These are phyloP conservation scores for Malurus splendens DNA, from an alignment of 2,797 vertebrate genomes.

Conservation along the genomic window DNA sequence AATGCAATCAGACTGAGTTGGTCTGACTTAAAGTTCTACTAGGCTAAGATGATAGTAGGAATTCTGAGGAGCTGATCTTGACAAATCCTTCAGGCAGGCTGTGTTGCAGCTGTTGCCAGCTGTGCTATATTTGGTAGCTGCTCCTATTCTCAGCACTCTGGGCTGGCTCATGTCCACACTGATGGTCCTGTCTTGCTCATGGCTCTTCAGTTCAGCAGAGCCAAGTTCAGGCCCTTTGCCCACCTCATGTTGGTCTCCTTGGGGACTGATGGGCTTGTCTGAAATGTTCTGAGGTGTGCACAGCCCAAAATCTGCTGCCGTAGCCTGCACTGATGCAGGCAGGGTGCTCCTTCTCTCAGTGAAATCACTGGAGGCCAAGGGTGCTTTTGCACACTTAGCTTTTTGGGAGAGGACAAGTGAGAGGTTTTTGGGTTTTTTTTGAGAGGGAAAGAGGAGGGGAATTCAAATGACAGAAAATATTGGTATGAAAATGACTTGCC, in stretches of 20 bases:
- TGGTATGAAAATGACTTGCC: neutral
- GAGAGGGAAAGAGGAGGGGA: neutral
- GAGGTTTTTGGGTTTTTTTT: too few relatives aligned
- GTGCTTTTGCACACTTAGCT: neutral
- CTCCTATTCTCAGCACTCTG: neutral
- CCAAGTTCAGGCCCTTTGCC: neutral
- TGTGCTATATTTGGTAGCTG: neutral
- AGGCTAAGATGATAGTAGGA: neutral
- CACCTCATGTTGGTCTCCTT: neutral
- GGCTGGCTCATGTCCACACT: accelerated
- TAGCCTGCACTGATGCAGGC: neutral
- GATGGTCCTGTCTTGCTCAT: neutral
- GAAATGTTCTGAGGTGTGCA: neutral
- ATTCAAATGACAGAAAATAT: neutral
- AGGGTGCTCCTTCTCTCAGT: accelerated
- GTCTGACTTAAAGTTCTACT: neutral
- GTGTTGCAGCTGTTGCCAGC: neutral
- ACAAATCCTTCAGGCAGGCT: neutral
- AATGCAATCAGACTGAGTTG: neutral
- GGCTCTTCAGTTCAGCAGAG: neutral
- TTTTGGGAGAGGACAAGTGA: neutral
- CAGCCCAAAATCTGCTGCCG: neutral
- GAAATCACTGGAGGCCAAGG: neutral
- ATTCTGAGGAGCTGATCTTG: neutral
- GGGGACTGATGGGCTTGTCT: neutral